Evolutionary conservation across 64 coral and sea anemone species (phyloP).

Genomic region (Catalaphyllia jardinei): DNA sequence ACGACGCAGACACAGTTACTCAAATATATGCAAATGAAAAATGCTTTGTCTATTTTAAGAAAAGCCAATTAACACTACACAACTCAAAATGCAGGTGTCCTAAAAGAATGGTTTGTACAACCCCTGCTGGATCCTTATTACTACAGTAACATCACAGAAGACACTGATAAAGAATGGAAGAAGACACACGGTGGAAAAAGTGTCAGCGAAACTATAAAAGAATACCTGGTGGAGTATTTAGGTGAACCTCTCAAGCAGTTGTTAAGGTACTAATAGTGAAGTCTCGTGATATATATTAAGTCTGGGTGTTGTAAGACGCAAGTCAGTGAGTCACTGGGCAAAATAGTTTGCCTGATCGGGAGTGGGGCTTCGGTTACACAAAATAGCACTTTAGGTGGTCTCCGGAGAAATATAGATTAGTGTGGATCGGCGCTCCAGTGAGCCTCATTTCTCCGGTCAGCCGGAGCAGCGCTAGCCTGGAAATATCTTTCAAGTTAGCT

Average conservation of each 20-base stretch:
- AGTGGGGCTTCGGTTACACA: background rate
- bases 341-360: background rate
- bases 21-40: too few species aligned
- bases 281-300: background rate
- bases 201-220: slow-evolving; percentile 64
- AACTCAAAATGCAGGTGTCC: background rate
- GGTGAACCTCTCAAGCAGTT: slow-evolving; percentile 56
- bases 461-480: too few species aligned
- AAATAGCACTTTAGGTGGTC: background rate
- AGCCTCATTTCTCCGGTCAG: too few species aligned
- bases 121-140: slow-evolving; percentile 13
- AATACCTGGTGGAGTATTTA: slow-evolving; percentile 55
- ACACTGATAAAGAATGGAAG: slow-evolving; percentile 46
- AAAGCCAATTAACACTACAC: too few species aligned
- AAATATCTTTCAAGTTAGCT: too few species aligned
- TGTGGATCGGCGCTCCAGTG: too few species aligned
- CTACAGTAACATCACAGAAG: slow-evolving; percentile 19
- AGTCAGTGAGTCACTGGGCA: background rate
- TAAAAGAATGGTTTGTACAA: background rate
- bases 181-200: slow-evolving; percentile 34
- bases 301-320: too few species aligned
- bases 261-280: slow-evolving; percentile 30
- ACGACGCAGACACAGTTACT: too few species aligned
- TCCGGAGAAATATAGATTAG: too few species aligned
- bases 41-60: too few species aligned